Percentiles rank a stretch among this genome's conserved stretches.
phyloP scores from a whole-genome alignment of 2,797 vertebrate genomes.

The Salarias fasciatus region DNA sequence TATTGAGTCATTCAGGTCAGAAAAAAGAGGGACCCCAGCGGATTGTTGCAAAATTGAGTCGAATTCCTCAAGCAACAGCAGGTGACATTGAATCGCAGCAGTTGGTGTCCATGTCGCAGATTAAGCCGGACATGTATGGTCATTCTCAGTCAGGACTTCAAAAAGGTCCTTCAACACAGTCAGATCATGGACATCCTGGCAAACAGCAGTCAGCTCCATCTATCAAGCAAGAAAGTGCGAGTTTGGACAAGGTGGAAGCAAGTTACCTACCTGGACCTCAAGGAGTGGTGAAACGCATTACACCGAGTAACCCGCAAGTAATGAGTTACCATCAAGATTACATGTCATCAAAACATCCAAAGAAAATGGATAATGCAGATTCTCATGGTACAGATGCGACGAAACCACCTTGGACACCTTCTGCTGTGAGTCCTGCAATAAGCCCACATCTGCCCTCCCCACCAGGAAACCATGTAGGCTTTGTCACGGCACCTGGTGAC shows the following conservation, averaged over 20 bases:
- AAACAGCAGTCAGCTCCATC: conserved; percentile 87
- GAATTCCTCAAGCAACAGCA: conserved; percentile 94
- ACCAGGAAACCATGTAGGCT: conserved; percentile 90
- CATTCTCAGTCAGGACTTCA: conserved; percentile 86
- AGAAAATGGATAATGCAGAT: conserved; percentile 90
- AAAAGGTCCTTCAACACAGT: conserved; percentile 85
- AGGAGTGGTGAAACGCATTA: conserved; percentile 89
- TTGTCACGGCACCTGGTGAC: conserved; percentile 85
- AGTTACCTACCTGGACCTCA: conserved; percentile 87
- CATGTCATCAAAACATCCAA: conserved; percentile 87
- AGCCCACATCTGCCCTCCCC: conserved; percentile 92
- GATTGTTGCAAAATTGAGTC: conserved; percentile 97
- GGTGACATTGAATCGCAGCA: conserved; percentile 98
- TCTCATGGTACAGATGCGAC: conserved; percentile 86
- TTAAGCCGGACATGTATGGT: conserved; percentile 91
- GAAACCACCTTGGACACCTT: conserved; percentile 89
- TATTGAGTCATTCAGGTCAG: conserved; percentile 96
- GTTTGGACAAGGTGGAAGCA: conserved; percentile 88
- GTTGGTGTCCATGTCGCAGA: conserved; percentile 94
- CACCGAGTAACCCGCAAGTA: conserved; percentile 87
- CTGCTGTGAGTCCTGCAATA: conserved; percentile 90
- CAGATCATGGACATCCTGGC: conserved; percentile 88
- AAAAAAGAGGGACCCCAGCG: conserved; percentile 95
- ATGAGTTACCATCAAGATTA: conserved; percentile 88
- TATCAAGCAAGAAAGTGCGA: conserved; percentile 87